phyloP scores from a whole-genome alignment of 2,797 vertebrate genomes.

The Pyrocephalus nanus region DNA sequence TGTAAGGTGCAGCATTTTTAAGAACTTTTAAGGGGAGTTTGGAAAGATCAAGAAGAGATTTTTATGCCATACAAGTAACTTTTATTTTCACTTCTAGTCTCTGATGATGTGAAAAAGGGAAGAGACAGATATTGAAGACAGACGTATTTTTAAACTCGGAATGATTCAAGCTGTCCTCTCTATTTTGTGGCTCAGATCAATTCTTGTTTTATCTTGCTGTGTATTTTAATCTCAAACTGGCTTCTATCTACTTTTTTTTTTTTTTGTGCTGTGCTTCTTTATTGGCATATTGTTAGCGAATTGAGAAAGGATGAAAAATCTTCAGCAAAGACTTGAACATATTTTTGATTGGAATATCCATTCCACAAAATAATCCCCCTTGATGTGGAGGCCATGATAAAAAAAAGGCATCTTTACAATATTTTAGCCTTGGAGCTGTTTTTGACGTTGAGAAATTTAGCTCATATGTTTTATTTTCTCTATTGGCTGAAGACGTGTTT shows the following conservation, averaged over 20 bases:
- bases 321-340: background rate
- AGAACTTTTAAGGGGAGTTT: background rate
- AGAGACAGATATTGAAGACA: background rate
- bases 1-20: background rate
- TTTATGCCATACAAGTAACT: background rate
- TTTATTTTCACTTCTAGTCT: background rate
- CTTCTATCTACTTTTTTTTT: background rate
- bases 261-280: background rate
- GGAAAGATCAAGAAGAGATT: background rate
- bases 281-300: background rate
- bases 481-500: background rate
- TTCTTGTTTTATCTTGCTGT: background rate
- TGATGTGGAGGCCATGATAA: background rate
- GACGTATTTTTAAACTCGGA: background rate
- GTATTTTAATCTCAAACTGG: background rate
- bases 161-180: background rate
- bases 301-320: background rate
- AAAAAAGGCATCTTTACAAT: background rate
- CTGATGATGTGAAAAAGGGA: background rate
- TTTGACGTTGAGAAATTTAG: background rate
- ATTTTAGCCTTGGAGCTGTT: background rate
- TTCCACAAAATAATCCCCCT: background rate
- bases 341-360: background rate
- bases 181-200: conserved; percentile 2
- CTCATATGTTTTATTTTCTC: background rate